These are phyloP conservation scores for Sesia bembeciformis DNA, from an alignment of 2,888 invertebrate species.

Conservation along the genomic window DNA sequence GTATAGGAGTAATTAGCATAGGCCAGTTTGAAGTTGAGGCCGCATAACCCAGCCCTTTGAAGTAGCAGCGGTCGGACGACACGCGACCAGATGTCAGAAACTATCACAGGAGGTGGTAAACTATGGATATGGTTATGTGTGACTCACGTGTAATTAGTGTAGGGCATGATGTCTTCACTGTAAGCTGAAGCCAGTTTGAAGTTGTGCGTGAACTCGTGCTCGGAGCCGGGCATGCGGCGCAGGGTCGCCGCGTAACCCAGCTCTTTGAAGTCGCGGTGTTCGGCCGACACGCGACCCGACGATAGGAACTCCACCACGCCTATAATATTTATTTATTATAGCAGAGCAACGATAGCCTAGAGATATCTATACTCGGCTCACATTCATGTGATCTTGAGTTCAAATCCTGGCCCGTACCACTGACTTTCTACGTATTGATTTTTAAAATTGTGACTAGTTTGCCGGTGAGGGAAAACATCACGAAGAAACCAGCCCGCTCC, in stretches of 20 bases:
- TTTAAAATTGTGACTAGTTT: too few relatives aligned
- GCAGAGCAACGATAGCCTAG: too few relatives aligned
- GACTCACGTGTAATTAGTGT: conserved; percentile 97
- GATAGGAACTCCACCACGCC: conserved; percentile 97
- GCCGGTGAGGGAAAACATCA: too few relatives aligned
- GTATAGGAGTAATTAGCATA: too few relatives aligned
- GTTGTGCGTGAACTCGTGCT: conserved; percentile 96
- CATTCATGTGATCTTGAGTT: too few relatives aligned
- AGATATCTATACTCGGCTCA: too few relatives aligned
- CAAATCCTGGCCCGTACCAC: too few relatives aligned
- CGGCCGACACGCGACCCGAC: conserved; percentile 90
- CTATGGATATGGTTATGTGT: too few relatives aligned
- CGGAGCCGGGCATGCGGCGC: conserved; percentile 90
- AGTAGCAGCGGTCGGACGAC: conserved; percentile 93
- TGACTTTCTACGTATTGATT: too few relatives aligned
- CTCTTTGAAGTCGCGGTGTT: conserved; percentile 97
- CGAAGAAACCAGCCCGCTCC: too few relatives aligned
- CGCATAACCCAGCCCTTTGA: conserved; percentile 96
- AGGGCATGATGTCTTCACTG: conserved; percentile 96
- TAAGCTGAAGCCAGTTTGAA: conserved; percentile 97
- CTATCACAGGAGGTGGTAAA: conserved; percentile 38
- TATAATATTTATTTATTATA: conserved; percentile 28
- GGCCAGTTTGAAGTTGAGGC: conserved; percentile 58
- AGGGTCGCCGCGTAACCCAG: conserved; percentile 93
- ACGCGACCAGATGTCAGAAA: conserved; percentile 94